Base-by-base conservation (phyloP, 2,113 vertebrate genomes). In the Lophotis ruficrista region DNA sequence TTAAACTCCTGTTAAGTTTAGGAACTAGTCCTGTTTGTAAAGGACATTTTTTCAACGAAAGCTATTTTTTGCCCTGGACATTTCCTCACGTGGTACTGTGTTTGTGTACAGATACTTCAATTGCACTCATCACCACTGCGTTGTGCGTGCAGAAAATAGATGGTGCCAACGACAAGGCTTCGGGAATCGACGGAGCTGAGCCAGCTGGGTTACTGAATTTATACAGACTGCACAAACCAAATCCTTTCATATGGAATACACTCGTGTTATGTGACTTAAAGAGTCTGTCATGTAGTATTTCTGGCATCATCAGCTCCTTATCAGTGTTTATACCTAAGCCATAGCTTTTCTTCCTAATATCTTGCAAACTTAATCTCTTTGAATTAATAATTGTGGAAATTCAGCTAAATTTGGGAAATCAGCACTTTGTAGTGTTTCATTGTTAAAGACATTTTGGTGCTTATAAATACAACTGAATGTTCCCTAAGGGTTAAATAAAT, bases 121-220 rank as follows among this genome's bases (percentile, higher is more conserved):
- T 56, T 65, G 62, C 87, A 96, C 87, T 87, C 87, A 91, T 87
- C 91, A 70, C 70, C 1, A 0, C 10, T 33, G 35, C 0, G 0
- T 9, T 82, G 45, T 37, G 31, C 33, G 50, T 65, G 90, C 66
- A 93, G 73, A 90, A 96, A 95, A 94, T 94, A 85, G 75, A 85
- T 45, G 30, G 82, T 96, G 93, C n/a, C 62, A 70, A 12, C 48
- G 83, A 82, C 48, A 71, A 48, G 48, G 38, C 69, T 85, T 82
- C 69, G 79, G 84, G 45, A 68, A 50, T 35, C 72, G 33, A 28
- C 15, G 76, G 60, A 87, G 21, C 72, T 37, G 38, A 79, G 61
- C 50, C 81, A 91, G 50, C 12, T 4, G 8, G 73, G 19, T 45
- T 87, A 72, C 11, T 60, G 66, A 45, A 76, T 61, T 89, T 66